A percentile compares a stretch with the other conserved stretches of the same genome.
phyloP scores from a whole-genome alignment of 1,140 invertebrate species.

The Neuroterus valhalla region DNA sequence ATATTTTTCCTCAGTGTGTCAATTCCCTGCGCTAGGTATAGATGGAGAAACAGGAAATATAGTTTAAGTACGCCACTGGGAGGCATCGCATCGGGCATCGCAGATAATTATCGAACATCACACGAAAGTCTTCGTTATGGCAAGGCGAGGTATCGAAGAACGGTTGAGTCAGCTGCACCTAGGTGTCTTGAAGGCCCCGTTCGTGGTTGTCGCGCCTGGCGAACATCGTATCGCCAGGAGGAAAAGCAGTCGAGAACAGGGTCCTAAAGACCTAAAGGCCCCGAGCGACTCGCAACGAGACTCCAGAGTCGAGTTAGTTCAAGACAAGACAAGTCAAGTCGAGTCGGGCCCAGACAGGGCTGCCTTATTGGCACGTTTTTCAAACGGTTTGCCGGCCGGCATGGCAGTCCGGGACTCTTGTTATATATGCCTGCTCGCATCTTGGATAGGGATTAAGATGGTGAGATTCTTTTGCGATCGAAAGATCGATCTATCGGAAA shows the following conservation, averaged over 20 bases:
- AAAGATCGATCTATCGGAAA: constrained; percentile 19
- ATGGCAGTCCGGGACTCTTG: too few species aligned
- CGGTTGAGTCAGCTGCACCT: background rate
- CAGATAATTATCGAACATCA: constrained; percentile 30
- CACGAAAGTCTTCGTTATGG: constrained; percentile 30
- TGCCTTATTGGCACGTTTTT: constrained; percentile 40
- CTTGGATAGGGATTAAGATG: constrained; percentile 29
- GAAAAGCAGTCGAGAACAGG: background rate
- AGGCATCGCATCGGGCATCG: constrained; percentile 20
- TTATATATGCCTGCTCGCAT: constrained; percentile 9
- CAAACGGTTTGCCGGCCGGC: constrained; percentile 39
- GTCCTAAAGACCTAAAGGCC: constrained; percentile 11
- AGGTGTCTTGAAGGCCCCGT: background rate
- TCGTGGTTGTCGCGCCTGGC: constrained; percentile 17
- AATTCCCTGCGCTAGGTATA: too few species aligned
- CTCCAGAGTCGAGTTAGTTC: background rate
- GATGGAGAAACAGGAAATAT: background rate
- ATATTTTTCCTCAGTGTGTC: too few species aligned
- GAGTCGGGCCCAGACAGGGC: background rate
- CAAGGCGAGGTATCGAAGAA: background rate
- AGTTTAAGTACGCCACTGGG: constrained; percentile 21
- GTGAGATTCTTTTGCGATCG: constrained; percentile 32
- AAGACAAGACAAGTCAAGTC: background rate
- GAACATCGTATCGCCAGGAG: constrained; percentile 13
- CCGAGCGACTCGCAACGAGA: constrained; percentile 4